Evolutionary conservation across 2,113 vertebrate species (phyloP).

Genomic region (Kryptolebias marmoratus): DNA sequence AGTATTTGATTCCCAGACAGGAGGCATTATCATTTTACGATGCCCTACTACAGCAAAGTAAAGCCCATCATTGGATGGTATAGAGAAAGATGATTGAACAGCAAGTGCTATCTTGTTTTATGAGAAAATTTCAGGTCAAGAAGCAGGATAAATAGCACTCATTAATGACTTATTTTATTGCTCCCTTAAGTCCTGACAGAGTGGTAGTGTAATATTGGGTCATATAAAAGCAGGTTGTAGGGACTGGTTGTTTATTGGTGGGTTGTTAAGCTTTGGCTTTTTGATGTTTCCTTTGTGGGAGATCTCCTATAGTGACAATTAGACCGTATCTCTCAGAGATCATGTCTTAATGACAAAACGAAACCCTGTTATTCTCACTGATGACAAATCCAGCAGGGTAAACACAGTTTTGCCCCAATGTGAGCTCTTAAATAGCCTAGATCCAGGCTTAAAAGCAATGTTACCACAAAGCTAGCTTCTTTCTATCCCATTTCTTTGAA

Average conservation of each 20-base stretch:
- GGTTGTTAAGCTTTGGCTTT: constrained; percentile 70
- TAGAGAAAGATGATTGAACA: background rate
- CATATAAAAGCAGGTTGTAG: constrained; percentile 63
- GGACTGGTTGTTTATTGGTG: constrained; percentile 60
- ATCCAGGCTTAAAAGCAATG: too few species aligned
- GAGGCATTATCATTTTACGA: background rate
- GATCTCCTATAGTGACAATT: constrained; percentile 40
- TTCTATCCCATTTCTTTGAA: too few species aligned
- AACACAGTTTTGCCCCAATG: background rate
- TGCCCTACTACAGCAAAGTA: background rate
- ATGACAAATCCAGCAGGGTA: background rate
- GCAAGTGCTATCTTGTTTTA: constrained; percentile 27
- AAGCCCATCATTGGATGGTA: background rate
- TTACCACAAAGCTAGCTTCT: too few species aligned
- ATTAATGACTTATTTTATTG: constrained; percentile 68
- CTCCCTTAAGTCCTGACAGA: constrained; percentile 52
- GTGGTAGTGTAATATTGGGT: constrained; percentile 57
- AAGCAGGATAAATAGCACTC: constrained; percentile 53
- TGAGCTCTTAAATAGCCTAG: background rate
- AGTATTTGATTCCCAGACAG: background rate
- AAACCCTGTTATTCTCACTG: background rate
- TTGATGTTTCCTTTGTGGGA: constrained; percentile 46
- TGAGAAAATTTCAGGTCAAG: constrained; percentile 60
- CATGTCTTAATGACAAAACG: background rate
- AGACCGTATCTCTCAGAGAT: background rate